Base-by-base conservation (phyloP, 2,113 vertebrate genomes). In the Paramisgurnus dabryanus region DNA sequence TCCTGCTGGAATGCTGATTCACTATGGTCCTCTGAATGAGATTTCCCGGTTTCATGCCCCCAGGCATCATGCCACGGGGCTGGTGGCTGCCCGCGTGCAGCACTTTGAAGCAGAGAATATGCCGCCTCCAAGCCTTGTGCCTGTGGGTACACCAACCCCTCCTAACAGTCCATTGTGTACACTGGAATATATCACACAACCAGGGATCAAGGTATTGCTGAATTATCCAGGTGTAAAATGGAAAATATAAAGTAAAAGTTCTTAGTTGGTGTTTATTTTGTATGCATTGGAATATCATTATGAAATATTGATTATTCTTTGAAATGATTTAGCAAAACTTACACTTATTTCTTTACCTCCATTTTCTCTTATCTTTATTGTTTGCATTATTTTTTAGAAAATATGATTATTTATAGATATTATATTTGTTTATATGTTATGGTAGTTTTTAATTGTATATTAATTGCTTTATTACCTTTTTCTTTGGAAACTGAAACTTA, bases 21-120 rank as follows among this genome's bases (percentile, higher is more conserved):
- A 73, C 76, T 85, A 83, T 76, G 74, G 71, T 58, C 79, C 78
- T 53, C 76, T 87, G 40, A 76, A 40, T n/a, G 82, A 86, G n/a
- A 43, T 61, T 63, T 53, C 74, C 4, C 17, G 34, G 7, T 9
- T 64, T 17, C 27, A 41, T 45, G 64, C 18, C 67, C 18, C 49
- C 76, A 66, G 17, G 60, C 53, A 49, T 13, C 55, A 27, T 4
- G 47, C 63, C 4, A n/a, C 10, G 0, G 78, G 81, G 4, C 64
- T 81, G 61, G 83, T 87, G 67, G 85, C 85, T 2, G 79, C 83
- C 18, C 83, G 79, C 0, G 83, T 87, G 55, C 76, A 79, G 63
- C 11, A 64, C 47, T 83, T 83, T 4, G 81, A 87, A 66, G 8
- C 47, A 6, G 57, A 49, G 57, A 22, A 58, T 9, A 2, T 10